Base-by-base conservation (phyloP, 2,888 invertebrate genomes). In the Xanthostigma xanthostigma region DNA sequence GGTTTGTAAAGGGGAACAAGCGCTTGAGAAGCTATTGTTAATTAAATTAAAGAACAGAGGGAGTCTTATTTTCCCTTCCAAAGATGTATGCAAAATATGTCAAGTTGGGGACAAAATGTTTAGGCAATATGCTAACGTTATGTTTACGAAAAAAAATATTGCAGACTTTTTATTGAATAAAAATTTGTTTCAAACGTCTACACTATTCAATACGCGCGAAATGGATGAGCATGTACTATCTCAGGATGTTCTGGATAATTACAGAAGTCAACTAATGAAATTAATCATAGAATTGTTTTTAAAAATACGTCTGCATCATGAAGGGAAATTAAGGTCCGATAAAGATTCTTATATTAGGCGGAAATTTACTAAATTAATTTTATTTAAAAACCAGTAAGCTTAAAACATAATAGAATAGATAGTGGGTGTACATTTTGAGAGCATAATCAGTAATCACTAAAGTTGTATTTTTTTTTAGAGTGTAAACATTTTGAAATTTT, bases 371-470 rank as follows among this genome's bases (percentile, higher is more conserved):
- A n/a, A n/a, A n/a, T n/a, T n/a, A n/a, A n/a, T n/a, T n/a, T n/a
- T n/a, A n/a, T n/a, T n/a, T n/a, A n/a, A n/a, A n/a, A n/a, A n/a
- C n/a, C n/a, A n/a, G n/a, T n/a, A n/a, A n/a, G n/a, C n/a, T n/a
- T n/a, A n/a, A 12, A 8, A 12, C n/a, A 40, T 12, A 12, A 14
- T n/a, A 40, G n/a, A 41, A 51, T 51, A 36, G 46, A 45, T n/a
- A n/a, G n/a, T n/a, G n/a, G n/a, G n/a, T n/a, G n/a, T n/a, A n/a
- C n/a, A n/a, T n/a, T n/a, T n/a, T n/a, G n/a, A n/a, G n/a, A n/a
- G n/a, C n/a, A n/a, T n/a, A n/a, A n/a, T n/a, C n/a, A n/a, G n/a
- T n/a, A n/a, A n/a, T n/a, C n/a, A n/a, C n/a, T n/a, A n/a, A n/a
- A n/a, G n/a, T n/a, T n/a, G n/a, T n/a, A n/a, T n/a, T n/a, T n/a